phyloP scores from a whole-genome alignment of 1,140 invertebrate genomes.

The Zaprionus davidi region DNA sequence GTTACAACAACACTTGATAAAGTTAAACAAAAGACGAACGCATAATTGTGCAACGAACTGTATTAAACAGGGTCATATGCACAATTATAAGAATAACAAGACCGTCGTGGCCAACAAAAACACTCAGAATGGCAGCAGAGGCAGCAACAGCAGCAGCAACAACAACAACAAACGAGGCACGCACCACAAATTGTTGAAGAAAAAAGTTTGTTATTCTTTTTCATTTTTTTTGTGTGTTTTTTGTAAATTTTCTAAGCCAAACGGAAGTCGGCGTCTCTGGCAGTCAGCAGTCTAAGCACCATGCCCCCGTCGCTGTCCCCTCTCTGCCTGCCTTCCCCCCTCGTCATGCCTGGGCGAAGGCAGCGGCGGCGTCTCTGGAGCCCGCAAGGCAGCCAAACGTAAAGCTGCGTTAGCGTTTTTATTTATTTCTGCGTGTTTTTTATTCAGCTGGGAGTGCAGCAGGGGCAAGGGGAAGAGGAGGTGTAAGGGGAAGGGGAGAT shows the following conservation, averaged over 20 bases:
- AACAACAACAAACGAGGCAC: slow-evolving; percentile 18
- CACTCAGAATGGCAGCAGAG: slow-evolving; percentile 18
- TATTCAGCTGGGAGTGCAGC: slow-evolving; percentile 14
- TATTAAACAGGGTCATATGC: slow-evolving; percentile 81
- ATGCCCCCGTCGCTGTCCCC: background rate
- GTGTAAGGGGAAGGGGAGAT: background rate
- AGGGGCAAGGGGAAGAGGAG: background rate
- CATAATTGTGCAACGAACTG: slow-evolving; percentile 75
- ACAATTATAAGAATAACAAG: slow-evolving; percentile 77
- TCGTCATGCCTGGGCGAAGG: slow-evolving; percentile 66
- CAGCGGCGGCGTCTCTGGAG: slow-evolving; percentile 53
- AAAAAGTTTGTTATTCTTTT: background rate
- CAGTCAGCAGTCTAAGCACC: slow-evolving; percentile 1
- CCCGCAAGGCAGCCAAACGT: slow-evolving; percentile 53
- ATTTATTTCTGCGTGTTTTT: slow-evolving; percentile 28
- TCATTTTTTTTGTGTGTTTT: slow-evolving; percentile 17
- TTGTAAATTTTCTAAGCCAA: slow-evolving; percentile 54
- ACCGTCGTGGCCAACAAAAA: slow-evolving; percentile 18
- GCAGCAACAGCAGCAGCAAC: background rate
- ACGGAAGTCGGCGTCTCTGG: slow-evolving; percentile 47
- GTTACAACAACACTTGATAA: slow-evolving; percentile 20
- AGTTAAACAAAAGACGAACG: slow-evolving; percentile 44
- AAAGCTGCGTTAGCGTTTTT: slow-evolving; percentile 57
- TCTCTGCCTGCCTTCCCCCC: background rate
- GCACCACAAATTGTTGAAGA: slow-evolving; percentile 16